Evolutionary conservation across 1,140 invertebrate genomes (phyloP), one percentile per base, ranked within the genome.

Genomic region (Pseudobourletiella spinata): DNA sequence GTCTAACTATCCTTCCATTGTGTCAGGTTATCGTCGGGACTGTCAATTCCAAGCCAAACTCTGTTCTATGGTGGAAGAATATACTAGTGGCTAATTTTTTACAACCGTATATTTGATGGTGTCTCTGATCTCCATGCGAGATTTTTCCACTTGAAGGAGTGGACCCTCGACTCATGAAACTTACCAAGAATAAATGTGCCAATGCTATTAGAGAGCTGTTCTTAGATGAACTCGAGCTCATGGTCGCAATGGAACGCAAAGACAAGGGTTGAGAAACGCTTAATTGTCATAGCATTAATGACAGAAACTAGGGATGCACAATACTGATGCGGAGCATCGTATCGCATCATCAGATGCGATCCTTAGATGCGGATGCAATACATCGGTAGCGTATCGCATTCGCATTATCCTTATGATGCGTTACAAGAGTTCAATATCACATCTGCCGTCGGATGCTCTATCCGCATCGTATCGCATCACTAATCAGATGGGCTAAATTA

Each of bases 21-120:
- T 39, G 32, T n/a, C n/a, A n/a, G 8, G 2, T 35, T 4, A 35
- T 35, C 3, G 16, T 20, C 20, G 25, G 8, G 11, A 14, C 52
- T 11, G 32, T n/a, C 16, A 22, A 29, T 8, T 4, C 8, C 2
- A 32, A n/a, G 4, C n/a, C 68, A 62, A 62, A 55, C 43, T 46
- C 48, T 25, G 48, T 51, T 4, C 48, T 51, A 3, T 51, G 48
- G 48, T 11, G 48, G 28, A 51, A 24, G 22, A 51, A 26, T 26
- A 26, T 25, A 26, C 48, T 26, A 11, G 48, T 51, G 3, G 8
- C 24, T 26, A 4, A 3, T 6, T 22, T 6, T 22, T 26, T n/a
- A 24, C 25, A 11, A 22, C 3, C 3, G 4, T 51, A 22, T 3
- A 25, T 26, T 26, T 51, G 3, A 11, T 3, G 2, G 22, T 51